Percentiles rank a stretch among this genome's conserved stretches.
phyloP scores from a whole-genome alignment of 2,797 vertebrate species.

The Lutjanus argentimaculatus region DNA sequence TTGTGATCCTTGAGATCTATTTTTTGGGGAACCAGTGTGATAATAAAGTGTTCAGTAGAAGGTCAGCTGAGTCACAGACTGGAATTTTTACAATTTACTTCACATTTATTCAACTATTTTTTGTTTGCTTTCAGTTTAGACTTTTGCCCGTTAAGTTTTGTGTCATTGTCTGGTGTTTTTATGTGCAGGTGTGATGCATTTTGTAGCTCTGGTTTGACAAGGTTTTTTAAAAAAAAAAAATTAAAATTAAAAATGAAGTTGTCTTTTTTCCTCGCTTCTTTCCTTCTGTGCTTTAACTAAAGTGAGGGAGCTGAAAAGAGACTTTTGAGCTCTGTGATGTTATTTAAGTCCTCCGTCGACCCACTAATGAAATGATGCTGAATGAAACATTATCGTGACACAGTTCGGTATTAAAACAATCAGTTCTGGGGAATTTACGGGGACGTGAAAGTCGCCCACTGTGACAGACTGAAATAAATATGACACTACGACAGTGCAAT shows the following conservation, averaged over 20 bases:
- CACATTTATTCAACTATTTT: too few species aligned
- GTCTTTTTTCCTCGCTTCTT: background rate
- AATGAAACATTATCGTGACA: background rate
- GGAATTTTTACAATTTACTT: background rate
- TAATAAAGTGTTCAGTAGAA: too few species aligned
- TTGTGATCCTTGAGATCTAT: too few species aligned
- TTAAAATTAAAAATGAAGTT: background rate
- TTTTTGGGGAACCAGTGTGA: too few species aligned
- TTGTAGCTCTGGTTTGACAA: background rate
- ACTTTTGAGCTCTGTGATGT: background rate
- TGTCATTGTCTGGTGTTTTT: background rate
- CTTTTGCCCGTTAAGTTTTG: background rate
- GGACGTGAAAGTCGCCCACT: slow-evolving; percentile 10
- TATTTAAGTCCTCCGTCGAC: background rate
- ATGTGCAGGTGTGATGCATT: background rate
- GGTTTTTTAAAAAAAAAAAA: too few species aligned
- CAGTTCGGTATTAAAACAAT: background rate
- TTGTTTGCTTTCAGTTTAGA: background rate
- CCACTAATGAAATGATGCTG: background rate
- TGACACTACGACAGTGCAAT: slow-evolving; percentile 59
- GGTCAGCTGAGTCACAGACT: background rate
- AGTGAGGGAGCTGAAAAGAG: background rate
- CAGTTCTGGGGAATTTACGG: background rate
- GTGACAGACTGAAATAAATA: slow-evolving; percentile 8
- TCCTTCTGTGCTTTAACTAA: background rate